phyloP scores from a whole-genome alignment of 2,888 invertebrate species.

The Hedychridium roseum region DNA sequence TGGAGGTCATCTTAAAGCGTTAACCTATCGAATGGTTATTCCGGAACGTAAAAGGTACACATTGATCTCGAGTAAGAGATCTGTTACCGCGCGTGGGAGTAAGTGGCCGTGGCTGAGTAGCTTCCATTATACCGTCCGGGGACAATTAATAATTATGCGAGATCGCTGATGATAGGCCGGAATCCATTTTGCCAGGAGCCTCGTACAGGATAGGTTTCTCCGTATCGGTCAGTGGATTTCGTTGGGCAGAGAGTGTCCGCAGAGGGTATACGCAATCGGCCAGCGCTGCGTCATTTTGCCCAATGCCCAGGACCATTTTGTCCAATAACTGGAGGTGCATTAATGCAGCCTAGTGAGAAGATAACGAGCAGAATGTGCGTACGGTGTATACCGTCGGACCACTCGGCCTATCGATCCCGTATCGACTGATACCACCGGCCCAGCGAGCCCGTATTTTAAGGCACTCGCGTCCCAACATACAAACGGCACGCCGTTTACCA shows the following conservation, averaged over 20 bases:
- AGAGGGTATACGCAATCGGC: not conserved
- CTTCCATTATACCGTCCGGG: constrained; percentile 43
- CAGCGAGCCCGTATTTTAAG: constrained; percentile 36
- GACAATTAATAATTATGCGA: constrained; percentile 56
- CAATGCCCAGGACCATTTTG: constrained; percentile 47
- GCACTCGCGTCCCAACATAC: too few relatives aligned
- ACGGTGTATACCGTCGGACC: constrained; percentile 30
- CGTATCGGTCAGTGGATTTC: constrained; percentile 12
- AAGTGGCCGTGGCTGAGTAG: too few relatives aligned
- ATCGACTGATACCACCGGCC: constrained; percentile 33
- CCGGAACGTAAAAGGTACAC: not conserved
- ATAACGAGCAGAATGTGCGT: constrained; percentile 53
- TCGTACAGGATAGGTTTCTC: not conserved
- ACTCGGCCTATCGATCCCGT: constrained; percentile 44
- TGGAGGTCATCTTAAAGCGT: too few relatives aligned
- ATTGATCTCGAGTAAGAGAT: too few relatives aligned
- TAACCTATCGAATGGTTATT: too few relatives aligned
- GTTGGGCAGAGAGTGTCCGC: constrained; percentile 13
- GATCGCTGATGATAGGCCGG: constrained; percentile 49
- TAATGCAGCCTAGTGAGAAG: constrained; percentile 56
- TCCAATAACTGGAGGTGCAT: constrained; percentile 53
- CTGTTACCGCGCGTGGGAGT: too few relatives aligned
- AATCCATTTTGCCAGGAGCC: constrained; percentile 36
- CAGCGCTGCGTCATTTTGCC: constrained; percentile 13
- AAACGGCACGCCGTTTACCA: too few relatives aligned